These are phyloP conservation scores for Cheirogaleus medius DNA, from an alignment of 2,113 vertebrate genomes.

Conservation along the genomic window DNA sequence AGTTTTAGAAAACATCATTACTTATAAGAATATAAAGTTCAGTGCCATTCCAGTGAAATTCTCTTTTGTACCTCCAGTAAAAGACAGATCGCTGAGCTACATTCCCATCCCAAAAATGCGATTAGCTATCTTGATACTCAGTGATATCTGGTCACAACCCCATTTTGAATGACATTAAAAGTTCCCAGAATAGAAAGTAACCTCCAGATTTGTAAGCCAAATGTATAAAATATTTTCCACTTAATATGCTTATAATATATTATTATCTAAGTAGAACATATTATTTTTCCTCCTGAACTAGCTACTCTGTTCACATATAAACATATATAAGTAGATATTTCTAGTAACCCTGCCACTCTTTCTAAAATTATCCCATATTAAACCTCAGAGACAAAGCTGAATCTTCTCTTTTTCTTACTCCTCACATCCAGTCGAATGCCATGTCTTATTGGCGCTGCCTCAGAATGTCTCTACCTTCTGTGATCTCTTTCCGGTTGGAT, in stretches of 20 bases:
- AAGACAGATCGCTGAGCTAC: background rate
- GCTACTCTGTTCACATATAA: background rate
- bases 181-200: background rate
- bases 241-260: background rate
- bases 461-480: background rate
- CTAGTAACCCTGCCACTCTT: background rate
- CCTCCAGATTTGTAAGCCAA: background rate
- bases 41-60: background rate
- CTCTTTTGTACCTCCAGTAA: background rate
- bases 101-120: background rate
- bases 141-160: background rate
- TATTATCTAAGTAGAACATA: background rate
- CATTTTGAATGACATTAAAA: background rate
- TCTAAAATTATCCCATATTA: background rate
- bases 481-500: background rate
- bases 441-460: accelerated
- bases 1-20: background rate
- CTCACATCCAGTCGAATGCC: no score
- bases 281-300: background rate
- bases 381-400: background rate
- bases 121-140: background rate
- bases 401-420: background rate
- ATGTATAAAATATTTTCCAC: background rate
- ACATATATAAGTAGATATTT: background rate
- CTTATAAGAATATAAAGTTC: background rate